Percentiles rank a stretch among this genome's conserved stretches.
Evolutionary conservation across 2,113 vertebrate species (phyloP).

Genomic region (Burhinus bistriatus): DNA sequence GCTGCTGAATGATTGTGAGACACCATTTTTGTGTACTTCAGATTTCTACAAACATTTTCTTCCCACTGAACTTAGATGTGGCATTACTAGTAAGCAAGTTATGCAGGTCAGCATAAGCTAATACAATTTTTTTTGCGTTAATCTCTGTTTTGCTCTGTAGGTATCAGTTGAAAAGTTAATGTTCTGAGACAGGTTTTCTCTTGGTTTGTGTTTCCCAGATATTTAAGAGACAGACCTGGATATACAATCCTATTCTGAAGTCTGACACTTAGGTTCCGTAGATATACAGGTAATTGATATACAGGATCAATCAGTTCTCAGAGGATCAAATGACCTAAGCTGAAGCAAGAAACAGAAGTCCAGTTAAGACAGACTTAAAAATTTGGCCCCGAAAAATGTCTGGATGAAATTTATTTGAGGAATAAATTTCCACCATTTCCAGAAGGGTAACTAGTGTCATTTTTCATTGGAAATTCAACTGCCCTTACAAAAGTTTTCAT

Average conservation of each 20-base stretch:
- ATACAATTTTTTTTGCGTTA: background rate
- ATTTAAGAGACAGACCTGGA: background rate
- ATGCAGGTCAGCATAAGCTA: background rate
- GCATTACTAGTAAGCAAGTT: background rate
- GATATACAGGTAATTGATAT: background rate
- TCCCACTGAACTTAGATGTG: background rate
- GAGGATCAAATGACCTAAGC: background rate
- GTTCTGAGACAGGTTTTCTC: background rate
- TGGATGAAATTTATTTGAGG: background rate
- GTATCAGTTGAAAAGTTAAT: background rate
- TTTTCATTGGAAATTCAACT: background rate
- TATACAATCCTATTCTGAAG: background rate
- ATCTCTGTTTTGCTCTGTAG: background rate
- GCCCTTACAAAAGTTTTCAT: background rate
- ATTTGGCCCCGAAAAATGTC: background rate
- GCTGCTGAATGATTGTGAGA: background rate
- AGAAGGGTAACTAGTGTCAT: background rate
- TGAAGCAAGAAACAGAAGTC: no score
- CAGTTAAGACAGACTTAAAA: no score
- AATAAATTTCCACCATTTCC: background rate
- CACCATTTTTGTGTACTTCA: background rate
- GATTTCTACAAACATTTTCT: background rate
- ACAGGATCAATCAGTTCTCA: background rate
- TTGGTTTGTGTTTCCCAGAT: background rate
- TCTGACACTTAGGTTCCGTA: background rate